These are phyloP conservation scores for Athene cunicularia DNA, from an alignment of 2,113 vertebrate genomes.

Conservation along the genomic window DNA sequence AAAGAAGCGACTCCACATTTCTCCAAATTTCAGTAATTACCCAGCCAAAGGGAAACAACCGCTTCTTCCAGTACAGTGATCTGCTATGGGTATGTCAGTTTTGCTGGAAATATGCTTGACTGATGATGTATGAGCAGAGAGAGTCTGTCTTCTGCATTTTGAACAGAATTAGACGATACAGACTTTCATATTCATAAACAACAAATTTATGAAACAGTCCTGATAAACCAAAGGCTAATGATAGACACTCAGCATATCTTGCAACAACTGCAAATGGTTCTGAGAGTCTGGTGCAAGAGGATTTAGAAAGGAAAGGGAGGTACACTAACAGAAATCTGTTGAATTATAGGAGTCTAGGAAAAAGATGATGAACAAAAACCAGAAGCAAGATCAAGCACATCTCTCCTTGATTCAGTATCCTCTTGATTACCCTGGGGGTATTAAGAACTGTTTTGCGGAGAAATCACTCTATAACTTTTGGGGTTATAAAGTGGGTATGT, in stretches of 20 bases:
- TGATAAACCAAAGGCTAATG: not conserved
- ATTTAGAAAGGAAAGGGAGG: not conserved
- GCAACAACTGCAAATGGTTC: not conserved
- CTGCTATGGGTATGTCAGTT: fast-evolving
- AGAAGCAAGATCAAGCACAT: fast-evolving
- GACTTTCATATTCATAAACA: not conserved
- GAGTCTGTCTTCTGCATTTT: not conserved
- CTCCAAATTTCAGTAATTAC: not conserved
- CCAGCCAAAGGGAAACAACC: not conserved
- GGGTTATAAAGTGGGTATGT: no score
- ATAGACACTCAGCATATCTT: not conserved
- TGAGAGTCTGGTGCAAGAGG: not conserved
- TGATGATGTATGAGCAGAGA: not conserved
- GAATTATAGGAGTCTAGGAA: not conserved
- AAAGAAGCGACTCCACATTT: not conserved
- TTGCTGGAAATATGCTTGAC: not conserved
- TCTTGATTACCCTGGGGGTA: not conserved
- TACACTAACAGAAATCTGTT: not conserved
- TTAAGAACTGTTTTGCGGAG: no score
- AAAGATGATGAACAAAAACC: not conserved
- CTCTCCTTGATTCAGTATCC: not conserved
- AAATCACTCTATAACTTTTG: no score
- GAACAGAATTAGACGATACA: not conserved
- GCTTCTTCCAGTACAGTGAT: not conserved
- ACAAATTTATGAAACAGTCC: not conserved